A percentile compares a stretch with the other conserved stretches of the same genome.
Conservation (phyloP, 92 coral and sea anemone genomes). For the Parazoanthus darwini region DNA sequence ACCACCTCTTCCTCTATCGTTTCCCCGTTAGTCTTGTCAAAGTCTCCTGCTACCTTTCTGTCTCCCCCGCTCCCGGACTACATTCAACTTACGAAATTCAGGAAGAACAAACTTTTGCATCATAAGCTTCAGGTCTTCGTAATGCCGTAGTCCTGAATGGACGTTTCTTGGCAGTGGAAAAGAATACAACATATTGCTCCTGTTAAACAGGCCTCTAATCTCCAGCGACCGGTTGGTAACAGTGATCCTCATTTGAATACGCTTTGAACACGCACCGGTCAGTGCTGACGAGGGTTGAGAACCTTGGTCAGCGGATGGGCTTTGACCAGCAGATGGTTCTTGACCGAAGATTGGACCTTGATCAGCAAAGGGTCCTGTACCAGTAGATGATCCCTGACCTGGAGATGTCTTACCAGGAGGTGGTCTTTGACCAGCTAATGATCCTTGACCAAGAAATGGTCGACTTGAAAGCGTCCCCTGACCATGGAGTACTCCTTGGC, state of each 20-base stretch:
- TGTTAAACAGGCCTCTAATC: constrained; percentile 11
- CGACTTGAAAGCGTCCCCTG: neutral
- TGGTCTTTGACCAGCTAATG: neutral
- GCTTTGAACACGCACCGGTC: constrained; percentile 5
- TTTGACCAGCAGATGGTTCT: neutral
- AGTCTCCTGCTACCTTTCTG: too few relatives aligned
- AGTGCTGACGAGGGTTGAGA: neutral
- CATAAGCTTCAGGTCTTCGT: constrained; percentile 11
- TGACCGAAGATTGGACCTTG: neutral
- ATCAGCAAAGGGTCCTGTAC: neutral
- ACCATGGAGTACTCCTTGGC: neutral
- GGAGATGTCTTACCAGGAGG: neutral
- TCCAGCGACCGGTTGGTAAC: neutral
- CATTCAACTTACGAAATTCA: constrained; percentile 22
- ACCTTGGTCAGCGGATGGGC: neutral
- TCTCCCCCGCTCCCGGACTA: neutral
- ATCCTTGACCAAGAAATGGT: neutral
- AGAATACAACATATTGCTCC: constrained; percentile 3
- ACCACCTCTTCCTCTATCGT: too few relatives aligned
- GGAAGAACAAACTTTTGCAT: constrained; percentile 25
- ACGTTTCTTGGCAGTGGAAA: constrained; percentile 12
- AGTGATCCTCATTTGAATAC: neutral
- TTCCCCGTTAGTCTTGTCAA: too few relatives aligned
- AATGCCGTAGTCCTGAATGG: neutral
- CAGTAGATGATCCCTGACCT: neutral